These are phyloP conservation scores for Pipistrellus kuhlii DNA, from an alignment of 2,797 vertebrate species.

Conservation along the genomic window DNA sequence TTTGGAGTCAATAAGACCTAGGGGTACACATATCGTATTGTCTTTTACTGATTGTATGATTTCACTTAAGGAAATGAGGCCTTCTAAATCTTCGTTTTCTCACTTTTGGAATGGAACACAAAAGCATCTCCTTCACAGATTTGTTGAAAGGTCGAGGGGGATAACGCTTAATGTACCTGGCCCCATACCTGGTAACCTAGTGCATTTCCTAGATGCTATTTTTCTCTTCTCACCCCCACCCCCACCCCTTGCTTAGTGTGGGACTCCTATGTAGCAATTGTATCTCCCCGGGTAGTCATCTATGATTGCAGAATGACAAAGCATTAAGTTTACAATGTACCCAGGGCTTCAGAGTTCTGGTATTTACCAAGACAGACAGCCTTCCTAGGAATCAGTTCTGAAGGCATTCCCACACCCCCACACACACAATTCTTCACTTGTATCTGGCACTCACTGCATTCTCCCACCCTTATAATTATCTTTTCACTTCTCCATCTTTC, in stretches of 20 bases:
- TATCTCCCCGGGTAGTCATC: no score
- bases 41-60: background rate
- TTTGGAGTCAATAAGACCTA: background rate
- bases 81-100: background rate
- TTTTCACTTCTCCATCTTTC: background rate
- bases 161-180: background rate
- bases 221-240: background rate
- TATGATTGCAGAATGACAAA: background rate
- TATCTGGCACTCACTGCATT: background rate
- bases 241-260: background rate
- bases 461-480: background rate
- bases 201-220: background rate
- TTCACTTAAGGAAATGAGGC: background rate
- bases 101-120: background rate
- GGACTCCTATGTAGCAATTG: background rate
- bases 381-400: background rate
- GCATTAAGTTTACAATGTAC: background rate
- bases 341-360: background rate
- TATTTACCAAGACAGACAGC: background rate
- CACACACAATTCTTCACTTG: no score
- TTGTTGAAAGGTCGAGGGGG: background rate
- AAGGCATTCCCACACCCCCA: background rate
- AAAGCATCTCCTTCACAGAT: background rate
- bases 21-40: background rate
- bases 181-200: no score